These are phyloP conservation scores for Caenorhabditis angaria DNA, from an alignment of 2,888 invertebrate genomes.

Conservation along the genomic window DNA sequence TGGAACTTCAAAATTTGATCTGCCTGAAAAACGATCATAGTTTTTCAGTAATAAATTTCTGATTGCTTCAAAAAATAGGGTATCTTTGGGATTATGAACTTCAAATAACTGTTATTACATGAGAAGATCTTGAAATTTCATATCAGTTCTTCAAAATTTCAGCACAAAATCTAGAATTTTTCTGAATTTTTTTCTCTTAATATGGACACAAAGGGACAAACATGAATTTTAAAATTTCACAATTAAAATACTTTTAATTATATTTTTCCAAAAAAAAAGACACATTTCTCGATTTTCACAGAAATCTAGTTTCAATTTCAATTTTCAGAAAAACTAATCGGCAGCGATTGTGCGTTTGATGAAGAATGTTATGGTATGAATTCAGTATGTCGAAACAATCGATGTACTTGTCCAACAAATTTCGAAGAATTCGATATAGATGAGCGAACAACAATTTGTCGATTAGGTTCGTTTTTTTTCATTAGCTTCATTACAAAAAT, in stretches of 20 bases:
- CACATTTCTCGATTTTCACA: not conserved
- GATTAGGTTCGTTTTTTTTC: constrained; percentile 56
- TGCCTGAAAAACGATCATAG: no score
- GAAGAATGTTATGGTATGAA: constrained; percentile 72
- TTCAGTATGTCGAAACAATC: constrained; percentile 66
- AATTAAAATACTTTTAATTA: no score
- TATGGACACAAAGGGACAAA: no score
- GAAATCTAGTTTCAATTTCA: constrained; percentile 35
- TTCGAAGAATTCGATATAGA: constrained; percentile 71
- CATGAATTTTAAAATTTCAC: no score
- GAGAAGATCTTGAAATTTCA: no score
- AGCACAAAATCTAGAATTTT: no score
- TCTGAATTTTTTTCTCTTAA: no score
- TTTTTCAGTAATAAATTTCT: no score
- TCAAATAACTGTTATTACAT: no score
- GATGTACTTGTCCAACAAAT: constrained; percentile 71
- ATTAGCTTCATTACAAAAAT: constrained; percentile 17
- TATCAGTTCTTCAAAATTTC: no score
- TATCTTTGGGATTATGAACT: no score
- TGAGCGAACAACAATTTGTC: constrained; percentile 64
- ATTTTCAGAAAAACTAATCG: constrained; percentile 69
- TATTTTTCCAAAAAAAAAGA: not conserved
- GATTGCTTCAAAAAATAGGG: no score
- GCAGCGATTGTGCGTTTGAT: constrained; percentile 68
- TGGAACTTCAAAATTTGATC: constrained; percentile 6